Evolutionary conservation across 2,888 invertebrate genomes (phyloP).

Genomic region (Limnephilus auricula): DNA sequence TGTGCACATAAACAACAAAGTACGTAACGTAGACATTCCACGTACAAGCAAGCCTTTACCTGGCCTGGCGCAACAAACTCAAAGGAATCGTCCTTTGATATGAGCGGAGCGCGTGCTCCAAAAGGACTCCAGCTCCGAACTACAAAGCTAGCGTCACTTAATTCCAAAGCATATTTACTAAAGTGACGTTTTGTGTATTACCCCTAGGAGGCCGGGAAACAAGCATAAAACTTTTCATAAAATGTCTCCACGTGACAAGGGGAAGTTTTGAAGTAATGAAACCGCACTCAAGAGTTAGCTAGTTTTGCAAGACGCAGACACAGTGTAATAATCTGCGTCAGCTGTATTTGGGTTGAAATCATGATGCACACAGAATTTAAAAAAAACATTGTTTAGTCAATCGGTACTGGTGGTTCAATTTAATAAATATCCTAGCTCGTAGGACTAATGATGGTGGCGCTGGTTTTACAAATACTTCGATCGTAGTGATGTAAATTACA

Average conservation of each 20-base stretch:
- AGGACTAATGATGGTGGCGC: no score
- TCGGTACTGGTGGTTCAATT: no score
- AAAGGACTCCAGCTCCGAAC: background rate
- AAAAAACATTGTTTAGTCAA: background rate
- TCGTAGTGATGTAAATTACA: no score
- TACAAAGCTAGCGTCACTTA: background rate
- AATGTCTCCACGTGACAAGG: background rate
- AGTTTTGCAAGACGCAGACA: background rate
- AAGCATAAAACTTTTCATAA: slow-evolving; percentile 20
- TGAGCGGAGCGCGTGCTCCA: background rate
- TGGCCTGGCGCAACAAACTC: slow-evolving; percentile 4
- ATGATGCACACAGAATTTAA: background rate
- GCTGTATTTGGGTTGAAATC: background rate
- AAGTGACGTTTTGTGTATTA: slow-evolving; percentile 14
- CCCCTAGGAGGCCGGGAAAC: background rate
- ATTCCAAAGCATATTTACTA: slow-evolving; percentile 13
- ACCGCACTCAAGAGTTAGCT: slow-evolving; percentile 18
- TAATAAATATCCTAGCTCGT: no score
- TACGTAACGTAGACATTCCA: background rate
- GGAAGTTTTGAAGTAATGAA: slow-evolving; percentile 41
- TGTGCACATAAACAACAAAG: background rate
- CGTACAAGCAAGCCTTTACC: background rate
- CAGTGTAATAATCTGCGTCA: background rate
- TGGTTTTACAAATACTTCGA: no score
- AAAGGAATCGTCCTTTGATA: slow-evolving; percentile 27